These are phyloP conservation scores for Stenichneumon culpator DNA, from an alignment of 2,888 invertebrate genomes.

Conservation along the genomic window DNA sequence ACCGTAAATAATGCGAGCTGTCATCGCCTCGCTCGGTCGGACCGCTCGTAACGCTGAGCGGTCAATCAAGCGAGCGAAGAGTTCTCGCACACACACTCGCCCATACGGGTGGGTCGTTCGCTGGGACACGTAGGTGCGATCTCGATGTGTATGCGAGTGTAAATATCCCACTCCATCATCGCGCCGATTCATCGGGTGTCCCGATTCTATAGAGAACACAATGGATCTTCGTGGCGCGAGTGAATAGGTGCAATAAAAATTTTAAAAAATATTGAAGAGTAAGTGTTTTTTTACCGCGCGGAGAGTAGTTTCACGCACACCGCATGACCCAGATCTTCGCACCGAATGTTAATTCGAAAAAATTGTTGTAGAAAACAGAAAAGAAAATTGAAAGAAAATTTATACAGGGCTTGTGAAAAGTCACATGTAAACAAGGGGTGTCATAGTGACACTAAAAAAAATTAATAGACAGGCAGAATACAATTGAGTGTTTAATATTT, in stretches of 20 bases:
- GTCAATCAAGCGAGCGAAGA: constrained; percentile 79
- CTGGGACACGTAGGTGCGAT: constrained; percentile 50
- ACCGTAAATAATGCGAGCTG: constrained; percentile 81
- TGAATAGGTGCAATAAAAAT: constrained; percentile 9
- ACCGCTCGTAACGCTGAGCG: constrained; percentile 71
- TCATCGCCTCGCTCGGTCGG: constrained; percentile 66
- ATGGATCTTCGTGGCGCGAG: constrained; percentile 8
- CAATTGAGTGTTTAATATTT: too few relatives aligned
- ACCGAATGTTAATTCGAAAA: not conserved
- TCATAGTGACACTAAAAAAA: too few relatives aligned
- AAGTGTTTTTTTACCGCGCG: not conserved
- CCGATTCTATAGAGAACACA: constrained; percentile 32
- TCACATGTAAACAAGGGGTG: too few relatives aligned
- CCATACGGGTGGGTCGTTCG: constrained; percentile 39
- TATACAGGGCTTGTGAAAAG: too few relatives aligned
- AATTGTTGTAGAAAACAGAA: not conserved
- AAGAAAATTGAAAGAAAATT: too few relatives aligned
- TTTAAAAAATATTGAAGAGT: not conserved
- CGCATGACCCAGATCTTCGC: not conserved
- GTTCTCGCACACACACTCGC: constrained; percentile 57
- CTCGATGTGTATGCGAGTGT: constrained; percentile 50
- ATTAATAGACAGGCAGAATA: too few relatives aligned
- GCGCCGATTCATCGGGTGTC: constrained; percentile 32
- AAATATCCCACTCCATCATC: constrained; percentile 51
- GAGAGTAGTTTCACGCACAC: not conserved